A percentile compares a stretch with the other conserved stretches of the same genome.
phyloP scores from a whole-genome alignment of 2,888 invertebrate species.

The Conus canariensis region DNA sequence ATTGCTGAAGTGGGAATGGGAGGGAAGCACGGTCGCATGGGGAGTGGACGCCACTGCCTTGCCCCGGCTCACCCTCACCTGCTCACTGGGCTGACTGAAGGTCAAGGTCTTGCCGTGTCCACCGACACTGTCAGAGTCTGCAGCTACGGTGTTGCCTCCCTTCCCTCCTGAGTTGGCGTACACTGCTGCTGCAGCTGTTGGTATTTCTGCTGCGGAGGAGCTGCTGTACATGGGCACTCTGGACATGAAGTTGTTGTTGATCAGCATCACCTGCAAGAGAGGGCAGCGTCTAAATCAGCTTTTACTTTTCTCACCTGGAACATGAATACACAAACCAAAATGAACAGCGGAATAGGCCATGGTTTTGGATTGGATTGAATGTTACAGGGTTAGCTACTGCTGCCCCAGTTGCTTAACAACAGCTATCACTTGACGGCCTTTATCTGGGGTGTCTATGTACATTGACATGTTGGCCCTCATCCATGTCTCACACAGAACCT shows the following conservation, averaged over 20 bases:
- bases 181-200: not conserved
- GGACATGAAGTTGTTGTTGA: constrained; percentile 67
- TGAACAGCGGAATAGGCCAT: too few relatives aligned
- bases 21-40: constrained; percentile 37
- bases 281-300: too few relatives aligned
- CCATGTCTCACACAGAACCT: too few relatives aligned
- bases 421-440: too few relatives aligned
- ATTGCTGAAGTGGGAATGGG: constrained; percentile 44
- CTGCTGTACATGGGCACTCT: constrained; percentile 56
- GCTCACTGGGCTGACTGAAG: not conserved
- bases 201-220: not conserved
- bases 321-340: too few relatives aligned
- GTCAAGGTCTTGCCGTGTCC: not conserved
- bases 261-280: constrained; percentile 56
- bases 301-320: too few relatives aligned
- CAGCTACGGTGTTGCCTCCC: not conserved
- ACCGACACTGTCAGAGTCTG: not conserved
- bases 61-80: not conserved
- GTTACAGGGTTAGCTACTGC: too few relatives aligned
- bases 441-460: too few relatives aligned
- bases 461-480: too few relatives aligned
- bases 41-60: not conserved
- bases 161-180: not conserved
- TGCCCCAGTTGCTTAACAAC: too few relatives aligned
- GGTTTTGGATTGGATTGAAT: too few relatives aligned